A percentile compares a stretch with the other conserved stretches of the same genome.
Evolutionary conservation across 2,797 vertebrate species (phyloP).

Genomic region (Cheracebus regulus): DNA sequence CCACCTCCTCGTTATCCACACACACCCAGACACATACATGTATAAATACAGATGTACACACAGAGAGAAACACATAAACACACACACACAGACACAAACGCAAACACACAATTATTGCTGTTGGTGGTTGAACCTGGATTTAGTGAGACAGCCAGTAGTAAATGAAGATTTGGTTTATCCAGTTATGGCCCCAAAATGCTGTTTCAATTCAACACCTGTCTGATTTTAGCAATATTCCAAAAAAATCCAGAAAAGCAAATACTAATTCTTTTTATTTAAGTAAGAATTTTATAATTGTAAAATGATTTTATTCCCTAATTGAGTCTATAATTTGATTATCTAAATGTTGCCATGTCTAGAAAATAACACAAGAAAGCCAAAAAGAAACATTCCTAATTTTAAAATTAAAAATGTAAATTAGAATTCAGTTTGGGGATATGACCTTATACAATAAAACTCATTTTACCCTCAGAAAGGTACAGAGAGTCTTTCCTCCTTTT

Average conservation of each 20-base stretch:
- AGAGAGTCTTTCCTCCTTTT: not conserved
- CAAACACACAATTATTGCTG: not conserved
- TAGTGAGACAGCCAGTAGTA: not conserved
- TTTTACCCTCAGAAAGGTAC: not conserved
- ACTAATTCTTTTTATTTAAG: not conserved
- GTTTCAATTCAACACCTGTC: constrained; percentile 13
- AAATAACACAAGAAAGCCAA: constrained; percentile 22
- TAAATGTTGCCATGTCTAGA: not conserved
- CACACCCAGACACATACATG: not conserved
- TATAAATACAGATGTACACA: not conserved
- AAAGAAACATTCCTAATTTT: not conserved
- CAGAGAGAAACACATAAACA: not conserved
- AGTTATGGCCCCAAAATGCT: not conserved
- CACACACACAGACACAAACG: not conserved
- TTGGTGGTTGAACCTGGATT: not conserved
- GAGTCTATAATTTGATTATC: not conserved
- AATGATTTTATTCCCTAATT: constrained; percentile 11
- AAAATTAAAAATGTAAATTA: constrained; percentile 7
- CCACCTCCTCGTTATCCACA: not conserved
- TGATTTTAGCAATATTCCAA: not conserved
- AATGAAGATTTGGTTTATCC: constrained; percentile 49
- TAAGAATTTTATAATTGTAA: not conserved
- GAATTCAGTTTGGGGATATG: not conserved
- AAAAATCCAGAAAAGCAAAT: constrained; percentile 30
- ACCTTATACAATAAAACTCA: not conserved